Conservation (phyloP, 2,888 invertebrate genomes). For the Leptarthrus brevirostris region DNA sequence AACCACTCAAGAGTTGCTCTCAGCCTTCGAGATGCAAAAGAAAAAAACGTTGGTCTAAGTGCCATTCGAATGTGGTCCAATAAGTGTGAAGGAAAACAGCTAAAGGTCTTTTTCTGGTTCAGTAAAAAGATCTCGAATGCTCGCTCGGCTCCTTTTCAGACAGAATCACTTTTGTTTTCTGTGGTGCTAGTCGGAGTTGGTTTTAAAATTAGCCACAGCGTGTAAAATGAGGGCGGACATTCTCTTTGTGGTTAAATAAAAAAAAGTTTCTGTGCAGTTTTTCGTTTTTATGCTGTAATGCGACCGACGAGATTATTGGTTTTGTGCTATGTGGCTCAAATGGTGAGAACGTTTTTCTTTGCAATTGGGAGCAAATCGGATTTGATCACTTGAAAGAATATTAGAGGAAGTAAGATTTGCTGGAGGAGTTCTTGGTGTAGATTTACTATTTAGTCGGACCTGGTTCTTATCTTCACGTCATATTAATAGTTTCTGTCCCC, state of each 20-base stretch:
- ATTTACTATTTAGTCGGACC: no score
- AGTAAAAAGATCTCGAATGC: not conserved
- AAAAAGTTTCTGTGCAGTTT: not conserved
- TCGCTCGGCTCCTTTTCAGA: conserved; percentile 11
- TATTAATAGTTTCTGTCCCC: no score
- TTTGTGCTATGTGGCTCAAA: no score
- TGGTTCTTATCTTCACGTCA: no score
- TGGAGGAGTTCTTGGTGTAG: no score
- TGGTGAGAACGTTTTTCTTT: no score
- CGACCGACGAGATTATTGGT: not conserved
- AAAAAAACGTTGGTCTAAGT: not conserved
- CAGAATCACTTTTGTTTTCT: conserved; percentile 26
- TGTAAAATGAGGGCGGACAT: conserved; percentile 9
- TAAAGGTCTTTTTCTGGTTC: not conserved
- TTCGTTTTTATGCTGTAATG: not conserved
- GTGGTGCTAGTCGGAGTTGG: not conserved
- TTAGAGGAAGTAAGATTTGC: no score
- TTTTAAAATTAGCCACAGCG: not conserved
- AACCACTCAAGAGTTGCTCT: not conserved
- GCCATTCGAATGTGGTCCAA: not conserved
- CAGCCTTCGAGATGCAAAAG: not conserved
- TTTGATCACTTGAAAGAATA: no score
- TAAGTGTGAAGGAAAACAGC: not conserved
- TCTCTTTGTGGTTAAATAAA: not conserved
- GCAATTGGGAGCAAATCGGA: no score